phyloP scores from a whole-genome alignment of 2,113 vertebrate species.

The Dipodomys ordii region DNA sequence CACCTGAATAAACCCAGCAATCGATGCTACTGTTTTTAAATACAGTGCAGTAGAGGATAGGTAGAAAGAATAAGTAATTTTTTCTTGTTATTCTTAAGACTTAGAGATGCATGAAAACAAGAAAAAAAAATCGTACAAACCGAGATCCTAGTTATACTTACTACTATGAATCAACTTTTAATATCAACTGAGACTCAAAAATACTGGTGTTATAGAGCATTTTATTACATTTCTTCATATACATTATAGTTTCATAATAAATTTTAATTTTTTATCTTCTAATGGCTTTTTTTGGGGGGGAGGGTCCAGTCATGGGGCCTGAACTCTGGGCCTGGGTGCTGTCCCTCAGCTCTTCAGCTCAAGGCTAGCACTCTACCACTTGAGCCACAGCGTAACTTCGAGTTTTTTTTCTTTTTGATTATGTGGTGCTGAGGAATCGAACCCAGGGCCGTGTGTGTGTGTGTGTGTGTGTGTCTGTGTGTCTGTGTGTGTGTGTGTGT shows the following conservation, averaged over 20 bases:
- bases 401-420: no score
- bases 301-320: no score
- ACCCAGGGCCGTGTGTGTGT: no score
- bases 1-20: background rate
- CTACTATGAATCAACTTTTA: conserved; percentile 2
- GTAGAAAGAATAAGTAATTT: background rate
- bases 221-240: background rate
- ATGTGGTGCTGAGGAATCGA: no score
- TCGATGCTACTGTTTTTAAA: background rate
- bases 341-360: no score
- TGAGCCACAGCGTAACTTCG: no score
- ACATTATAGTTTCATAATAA: background rate
- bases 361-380: no score
- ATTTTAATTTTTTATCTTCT: background rate
- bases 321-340: no score
- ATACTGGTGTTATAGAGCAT: background rate
- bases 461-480: no score
- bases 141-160: background rate
- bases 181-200: background rate
- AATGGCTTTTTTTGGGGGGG: no score
- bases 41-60: background rate
- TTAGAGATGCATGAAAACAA: conserved; percentile 7
- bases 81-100: background rate
- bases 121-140: background rate
- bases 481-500: no score